Percentiles rank a stretch among this genome's conserved stretches.
These are phyloP conservation scores for Struthio camelus DNA, from an alignment of 2,113 vertebrate genomes.

Conservation along the genomic window DNA sequence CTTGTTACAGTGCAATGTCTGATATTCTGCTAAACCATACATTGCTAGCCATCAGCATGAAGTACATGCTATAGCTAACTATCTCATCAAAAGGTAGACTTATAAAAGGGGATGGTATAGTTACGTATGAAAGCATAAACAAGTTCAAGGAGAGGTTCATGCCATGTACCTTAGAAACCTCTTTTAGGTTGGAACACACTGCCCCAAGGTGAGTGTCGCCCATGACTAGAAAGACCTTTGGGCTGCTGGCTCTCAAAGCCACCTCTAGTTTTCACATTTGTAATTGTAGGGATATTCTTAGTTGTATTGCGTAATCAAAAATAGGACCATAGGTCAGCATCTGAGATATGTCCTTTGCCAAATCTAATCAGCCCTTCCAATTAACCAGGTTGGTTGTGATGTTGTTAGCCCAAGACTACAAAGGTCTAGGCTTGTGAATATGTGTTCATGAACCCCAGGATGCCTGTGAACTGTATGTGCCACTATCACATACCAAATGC, in stretches of 20 bases:
- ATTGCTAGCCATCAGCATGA: fast-evolving
- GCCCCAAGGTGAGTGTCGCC: background rate
- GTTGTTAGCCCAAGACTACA: background rate
- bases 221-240: background rate
- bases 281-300: background rate
- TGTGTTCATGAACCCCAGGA: background rate
- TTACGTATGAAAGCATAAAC: fast-evolving
- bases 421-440: background rate
- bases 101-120: background rate
- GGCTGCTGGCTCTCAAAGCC: background rate
- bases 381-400: background rate
- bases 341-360: background rate
- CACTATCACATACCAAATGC: background rate
- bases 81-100: background rate
- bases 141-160: background rate
- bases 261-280: too few species aligned
- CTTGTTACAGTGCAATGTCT: too few species aligned
- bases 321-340: background rate
- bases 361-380: background rate
- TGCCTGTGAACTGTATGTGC: too few species aligned
- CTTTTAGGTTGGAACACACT: background rate
- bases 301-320: background rate
- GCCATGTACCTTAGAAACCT: background rate
- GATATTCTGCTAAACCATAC: background rate
- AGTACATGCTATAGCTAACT: fast-evolving